Evolutionary conservation across 2,113 vertebrate genomes (phyloP), one percentile per base, ranked within the genome.

Genomic region (Antennarius striatus): DNA sequence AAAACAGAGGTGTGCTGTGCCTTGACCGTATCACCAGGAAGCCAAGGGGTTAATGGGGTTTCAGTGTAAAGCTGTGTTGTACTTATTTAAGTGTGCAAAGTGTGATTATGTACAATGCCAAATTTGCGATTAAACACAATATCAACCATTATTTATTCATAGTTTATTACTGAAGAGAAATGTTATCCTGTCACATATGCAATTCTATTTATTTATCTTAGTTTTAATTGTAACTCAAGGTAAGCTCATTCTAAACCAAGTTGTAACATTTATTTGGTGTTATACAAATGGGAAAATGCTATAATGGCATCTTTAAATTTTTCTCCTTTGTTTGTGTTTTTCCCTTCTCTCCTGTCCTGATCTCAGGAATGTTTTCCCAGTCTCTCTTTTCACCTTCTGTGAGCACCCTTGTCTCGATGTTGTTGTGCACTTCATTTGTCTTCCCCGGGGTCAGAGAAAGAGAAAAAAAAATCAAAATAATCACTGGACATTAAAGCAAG

Each of bases 381-480:
- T 89, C 80, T 90, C 75, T 87, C 79, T 86, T 77, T 78, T 90
- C 85, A 82, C 82, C 80, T 80, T 87, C 73, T 63, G 79, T 51
- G 81, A 88, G 81, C 68, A 56, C 87, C 81, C 81, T 86, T 14
- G 86, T 91, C 90, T 86, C 81, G 89, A 84, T 72, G 86, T 73
- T 89, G 90, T 81, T 73, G 80, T 71, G 11, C 91, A 92, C 91
- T 83, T 90, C 86, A 92, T 92, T 89, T 81, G 81, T 92, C 90
- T 88, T 89, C 66, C 22, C 56, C 55, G 54, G 83, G 88, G 91
- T 91, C 88, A 90, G 88, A 91, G 30, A 29, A 87, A 79, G 69
- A 82, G 71, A 58, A 60, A 57, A 66, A 68, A 75, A 83, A 90
- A 88, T 89, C 89, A 59, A 90, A 91, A 90, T 90, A 91, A 92